phyloP scores from a whole-genome alignment of 2,888 invertebrate species.

The Aspidiotus destructor region DNA sequence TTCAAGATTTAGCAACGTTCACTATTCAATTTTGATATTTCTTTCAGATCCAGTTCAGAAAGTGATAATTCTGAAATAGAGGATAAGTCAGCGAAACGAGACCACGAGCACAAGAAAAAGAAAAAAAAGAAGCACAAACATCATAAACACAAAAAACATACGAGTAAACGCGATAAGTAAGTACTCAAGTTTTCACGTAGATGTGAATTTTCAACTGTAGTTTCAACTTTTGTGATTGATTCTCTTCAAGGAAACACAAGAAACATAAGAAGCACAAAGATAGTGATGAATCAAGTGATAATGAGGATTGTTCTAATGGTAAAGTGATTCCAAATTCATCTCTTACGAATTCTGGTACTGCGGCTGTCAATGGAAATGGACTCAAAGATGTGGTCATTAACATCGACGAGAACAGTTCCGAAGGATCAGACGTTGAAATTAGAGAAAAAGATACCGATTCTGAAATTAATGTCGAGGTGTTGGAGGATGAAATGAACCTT shows the following conservation, averaged over 20 bases:
- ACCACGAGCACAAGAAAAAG: conserved; percentile 46
- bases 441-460: conserved; percentile 40
- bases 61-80: conserved; percentile 36
- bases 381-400: conserved; percentile 25
- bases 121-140: conserved; percentile 55
- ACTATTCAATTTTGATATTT: background rate
- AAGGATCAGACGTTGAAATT: conserved; percentile 23
- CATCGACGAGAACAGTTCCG: conserved; percentile 28
- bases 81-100: conserved; percentile 39
- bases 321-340: conserved; percentile 5
- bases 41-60: conserved; percentile 28
- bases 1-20: too few relatives aligned
- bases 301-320: conserved; percentile 38
- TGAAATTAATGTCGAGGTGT: conserved; percentile 55
- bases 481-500: conserved; percentile 75
- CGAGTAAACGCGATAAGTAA: conserved; percentile 45
- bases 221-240: background rate
- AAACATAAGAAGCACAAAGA: conserved; percentile 50
- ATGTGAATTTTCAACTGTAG: too few relatives aligned
- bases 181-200: conserved; percentile 13
- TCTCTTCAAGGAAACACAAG: conserved; percentile 44
- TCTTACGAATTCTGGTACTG: background rate
- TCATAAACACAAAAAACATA: conserved; percentile 49
- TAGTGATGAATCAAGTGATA: conserved; percentile 42
- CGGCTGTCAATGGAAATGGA: conserved; percentile 18